Evolutionary conservation across 2,797 vertebrate genomes (phyloP), one percentile per base, ranked within the genome.

Genomic region (Holocentrus rufus): DNA sequence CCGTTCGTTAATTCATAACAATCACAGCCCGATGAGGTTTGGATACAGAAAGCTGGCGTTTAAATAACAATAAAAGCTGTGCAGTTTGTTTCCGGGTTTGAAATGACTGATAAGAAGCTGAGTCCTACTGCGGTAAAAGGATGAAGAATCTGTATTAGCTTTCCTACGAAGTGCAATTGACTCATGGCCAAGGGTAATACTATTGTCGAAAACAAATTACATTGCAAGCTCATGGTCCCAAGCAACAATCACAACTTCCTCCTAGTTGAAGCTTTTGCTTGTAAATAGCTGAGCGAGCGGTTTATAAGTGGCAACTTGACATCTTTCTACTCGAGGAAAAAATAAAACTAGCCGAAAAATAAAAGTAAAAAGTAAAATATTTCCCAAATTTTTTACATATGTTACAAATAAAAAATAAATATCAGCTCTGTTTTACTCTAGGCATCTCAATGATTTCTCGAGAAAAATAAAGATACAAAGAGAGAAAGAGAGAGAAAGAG

Each of bases 341-440:
- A 63, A 42, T 77, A 73, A 58, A 89, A 85, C 74, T 83, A 87
- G 80, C 80, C 82, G 71, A 82, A 88, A 89, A 87, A n/a, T 83
- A 88, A 91, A 57, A 89, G 77, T 55, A 25, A 60, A 65, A 80
- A 76, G 69, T 85, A 46, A 83, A 86, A 88, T 81, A 87, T 90
- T 88, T 90, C 80, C 84, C 76, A 87, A 63, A 69, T 86, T 91
- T 89, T 89, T n/a, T n/a, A 91, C 90, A 92, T 90, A 91, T 90
- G 53, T 80, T 90, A 91, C 90, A 91, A 84, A 89, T 91, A 89
- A 86, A 93, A 91, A 92, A 92, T 91, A 93, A 92, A 93, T 93
- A 92, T 88, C 81, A 77, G 77, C 87, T 93, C 81, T 91, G 65
- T 81, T 79, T 80, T 59, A 76, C 62, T 80, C 80, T 83, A 83